Evolutionary conservation across 2,797 vertebrate genomes (phyloP), one percentile per base, ranked within the genome.

Genomic region (Avahi laniger): DNA sequence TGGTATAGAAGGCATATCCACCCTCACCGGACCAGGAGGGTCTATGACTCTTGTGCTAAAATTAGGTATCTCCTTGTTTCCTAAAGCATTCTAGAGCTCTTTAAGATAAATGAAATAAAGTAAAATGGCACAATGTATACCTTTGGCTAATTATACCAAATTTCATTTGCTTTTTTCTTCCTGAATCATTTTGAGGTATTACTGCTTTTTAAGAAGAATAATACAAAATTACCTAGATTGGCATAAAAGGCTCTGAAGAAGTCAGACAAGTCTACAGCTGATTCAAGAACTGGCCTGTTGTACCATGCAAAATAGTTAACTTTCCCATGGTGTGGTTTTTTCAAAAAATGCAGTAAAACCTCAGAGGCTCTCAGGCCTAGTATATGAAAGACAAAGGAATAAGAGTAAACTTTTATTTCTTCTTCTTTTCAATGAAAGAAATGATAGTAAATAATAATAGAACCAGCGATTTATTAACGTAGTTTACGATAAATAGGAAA

Each of bases 341-440:
- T 3, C 48, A 17, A 24, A 24, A 75, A 78, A 24, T 5, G 28
- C 15, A 88, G 59, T 35, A 75, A 86, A 88, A 81, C 14, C 61
- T 75, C 30, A 76, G 28, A 76, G 38, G 30, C 7, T 84, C 72
- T 73, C 22, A 26, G 72, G 46, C 26, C 46, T 50, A 88, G 22
- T 13, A 76, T 11, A 35, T 4, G 24, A 78, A 3, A 3, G 9
- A 35, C 24, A 80, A 80, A 82, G 26, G 18, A 76, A 90, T 15
- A 75, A 80, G 63, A 89, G 24, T 14, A 59, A 41, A 35, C 61
- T n/a, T 65, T 54, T 57, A n/a, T 50, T 69, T 92, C 12, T 7
- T 69, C 61, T 70, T 89, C 26, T 15, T 82, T 89, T 57, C 46
- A 52, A 30, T 28, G 76, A 94, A 95, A 93, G 63, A 75, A 89